A percentile compares a stretch with the other conserved stretches of the same genome.
Conservation (phyloP, 2,797 vertebrate species). For the Peromyscus melanophrys region DNA sequence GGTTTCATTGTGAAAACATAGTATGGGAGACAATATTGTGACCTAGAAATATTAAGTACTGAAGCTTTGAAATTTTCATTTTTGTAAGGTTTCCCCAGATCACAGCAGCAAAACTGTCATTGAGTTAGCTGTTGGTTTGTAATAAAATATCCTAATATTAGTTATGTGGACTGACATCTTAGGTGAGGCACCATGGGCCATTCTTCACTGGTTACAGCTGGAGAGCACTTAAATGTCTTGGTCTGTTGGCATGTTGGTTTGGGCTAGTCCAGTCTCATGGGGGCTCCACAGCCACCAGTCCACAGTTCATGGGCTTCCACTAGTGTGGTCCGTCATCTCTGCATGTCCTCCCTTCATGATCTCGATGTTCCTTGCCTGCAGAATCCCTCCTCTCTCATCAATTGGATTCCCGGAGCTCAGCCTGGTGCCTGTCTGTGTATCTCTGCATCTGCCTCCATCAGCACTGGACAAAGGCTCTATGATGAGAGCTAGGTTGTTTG, state of each 20-base stretch:
- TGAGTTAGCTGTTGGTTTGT: slow-evolving; percentile 24
- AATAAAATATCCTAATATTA: not conserved
- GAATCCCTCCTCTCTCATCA: too few species aligned
- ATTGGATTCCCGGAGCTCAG: too few species aligned
- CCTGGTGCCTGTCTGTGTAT: too few species aligned
- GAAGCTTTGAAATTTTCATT: slow-evolving; percentile 44
- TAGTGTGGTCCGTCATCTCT: too few species aligned
- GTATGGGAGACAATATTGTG: slow-evolving; percentile 44
- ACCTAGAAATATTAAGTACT: slow-evolving; percentile 26
- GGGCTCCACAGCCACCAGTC: too few species aligned
- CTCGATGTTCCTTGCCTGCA: too few species aligned
- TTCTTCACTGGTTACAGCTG: not conserved
- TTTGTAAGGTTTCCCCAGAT: slow-evolving; percentile 8
- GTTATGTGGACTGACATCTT: not conserved
- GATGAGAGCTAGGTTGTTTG: too few species aligned
- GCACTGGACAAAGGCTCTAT: too few species aligned
- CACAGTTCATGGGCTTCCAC: too few species aligned
- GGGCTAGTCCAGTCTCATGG: too few species aligned
- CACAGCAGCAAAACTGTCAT: not conserved
- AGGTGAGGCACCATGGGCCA: not conserved
- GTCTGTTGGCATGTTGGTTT: not conserved
- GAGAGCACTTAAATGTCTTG: not conserved
- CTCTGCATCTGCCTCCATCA: too few species aligned
- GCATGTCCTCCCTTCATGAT: too few species aligned
- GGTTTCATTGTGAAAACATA: slow-evolving; percentile 61